phyloP scores from a whole-genome alignment of 2,888 invertebrate species.

The Cremastobaeus sp. region DNA sequence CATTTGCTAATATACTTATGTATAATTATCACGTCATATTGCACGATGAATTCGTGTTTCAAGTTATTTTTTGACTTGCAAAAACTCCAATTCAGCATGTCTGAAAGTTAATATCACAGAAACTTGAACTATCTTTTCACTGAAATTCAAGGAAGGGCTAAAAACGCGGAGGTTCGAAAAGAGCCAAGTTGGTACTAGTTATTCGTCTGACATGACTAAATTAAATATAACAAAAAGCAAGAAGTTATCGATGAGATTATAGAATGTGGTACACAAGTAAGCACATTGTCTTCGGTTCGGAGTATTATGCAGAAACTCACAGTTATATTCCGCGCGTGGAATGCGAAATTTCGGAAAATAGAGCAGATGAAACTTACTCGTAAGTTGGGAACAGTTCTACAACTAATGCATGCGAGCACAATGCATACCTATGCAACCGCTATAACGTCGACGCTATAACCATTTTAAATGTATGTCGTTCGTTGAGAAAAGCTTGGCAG shows the following conservation, averaged over 20 bases:
- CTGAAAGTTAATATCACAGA: too few relatives aligned
- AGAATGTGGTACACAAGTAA: slow-evolving; percentile 42
- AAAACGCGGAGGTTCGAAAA: too few relatives aligned
- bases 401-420: slow-evolving; percentile 54
- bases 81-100: neutral
- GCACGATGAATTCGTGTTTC: neutral
- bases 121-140: too few relatives aligned
- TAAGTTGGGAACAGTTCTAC: slow-evolving; percentile 56
- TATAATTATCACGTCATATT: slow-evolving; percentile 7
- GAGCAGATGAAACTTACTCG: slow-evolving; percentile 54
- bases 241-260: slow-evolving; percentile 56
- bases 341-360: slow-evolving; percentile 68
- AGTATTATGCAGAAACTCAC: slow-evolving; percentile 57
- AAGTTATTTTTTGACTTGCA: neutral
- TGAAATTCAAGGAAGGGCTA: too few relatives aligned
- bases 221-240: slow-evolving; percentile 45
- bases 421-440: slow-evolving; percentile 48
- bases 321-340: slow-evolving; percentile 64
- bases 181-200: too few relatives aligned
- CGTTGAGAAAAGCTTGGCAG: slow-evolving; percentile 47
- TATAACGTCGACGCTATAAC: slow-evolving; percentile 55
- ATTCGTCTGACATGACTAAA: neutral
- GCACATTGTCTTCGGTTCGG: slow-evolving; percentile 52
- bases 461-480: slow-evolving; percentile 60
- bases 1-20: slow-evolving; percentile 44